Conservation (phyloP, 2,113 vertebrate species). For the Dasyurus viverrinus region DNA sequence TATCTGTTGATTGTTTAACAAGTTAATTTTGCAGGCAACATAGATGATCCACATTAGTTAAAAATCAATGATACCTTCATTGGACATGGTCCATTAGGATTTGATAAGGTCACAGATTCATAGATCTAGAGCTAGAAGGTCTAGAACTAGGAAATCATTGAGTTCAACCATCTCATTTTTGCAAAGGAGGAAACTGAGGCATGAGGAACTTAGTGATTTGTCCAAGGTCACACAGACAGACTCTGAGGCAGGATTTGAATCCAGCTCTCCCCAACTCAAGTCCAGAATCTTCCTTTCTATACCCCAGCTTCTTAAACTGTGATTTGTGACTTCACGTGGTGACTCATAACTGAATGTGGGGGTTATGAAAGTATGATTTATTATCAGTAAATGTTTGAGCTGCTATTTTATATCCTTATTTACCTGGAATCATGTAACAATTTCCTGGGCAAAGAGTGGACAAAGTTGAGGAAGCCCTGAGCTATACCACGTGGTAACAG, state of each 20-base stretch:
- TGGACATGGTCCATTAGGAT: constrained; percentile 5
- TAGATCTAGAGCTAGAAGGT: neutral
- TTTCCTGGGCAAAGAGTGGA: too few species aligned
- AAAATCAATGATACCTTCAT: constrained; percentile 39
- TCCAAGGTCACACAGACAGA: neutral
- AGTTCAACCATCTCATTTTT: neutral
- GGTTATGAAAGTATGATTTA: too few species aligned
- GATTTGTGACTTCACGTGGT: too few species aligned
- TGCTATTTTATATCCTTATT: too few species aligned
- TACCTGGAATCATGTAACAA: too few species aligned
- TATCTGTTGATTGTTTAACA: neutral
- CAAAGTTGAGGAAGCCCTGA: too few species aligned
- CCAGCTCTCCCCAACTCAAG: neutral
- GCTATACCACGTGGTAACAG: neutral
- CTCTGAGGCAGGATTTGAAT: neutral
- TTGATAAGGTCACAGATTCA: constrained; percentile 4
- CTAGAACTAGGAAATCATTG: neutral
- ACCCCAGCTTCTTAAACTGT: neutral
- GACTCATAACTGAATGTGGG: too few species aligned
- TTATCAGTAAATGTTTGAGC: too few species aligned
- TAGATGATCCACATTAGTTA: constrained; percentile 1
- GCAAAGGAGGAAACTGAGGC: neutral
- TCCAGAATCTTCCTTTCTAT: neutral
- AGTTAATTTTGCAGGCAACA: constrained; percentile 29
- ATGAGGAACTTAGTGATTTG: neutral